Evolutionary conservation across 2,113 vertebrate species (phyloP).

Genomic region (Takifugu bimaculatus): DNA sequence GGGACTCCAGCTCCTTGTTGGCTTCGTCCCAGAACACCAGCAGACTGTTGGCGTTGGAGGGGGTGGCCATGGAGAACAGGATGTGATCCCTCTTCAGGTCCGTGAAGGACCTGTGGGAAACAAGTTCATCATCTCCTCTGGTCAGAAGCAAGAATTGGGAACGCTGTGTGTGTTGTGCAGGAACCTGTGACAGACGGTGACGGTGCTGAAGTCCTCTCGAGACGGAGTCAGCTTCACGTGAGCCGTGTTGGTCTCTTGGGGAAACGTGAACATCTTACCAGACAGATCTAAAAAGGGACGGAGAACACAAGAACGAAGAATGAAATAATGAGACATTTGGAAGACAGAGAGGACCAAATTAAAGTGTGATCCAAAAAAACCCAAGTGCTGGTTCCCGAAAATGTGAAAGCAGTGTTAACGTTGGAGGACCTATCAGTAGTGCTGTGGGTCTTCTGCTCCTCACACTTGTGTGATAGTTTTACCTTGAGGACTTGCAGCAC

Average conservation of each 20-base stretch:
- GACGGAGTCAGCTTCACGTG: constrained; percentile 31
- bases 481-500: constrained; percentile 43
- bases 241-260: constrained; percentile 29
- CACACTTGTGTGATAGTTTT: not conserved
- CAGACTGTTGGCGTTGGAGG: constrained; percentile 5
- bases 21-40: constrained; percentile 41
- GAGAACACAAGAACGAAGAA: not conserved
- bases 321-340: no score
- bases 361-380: no score
- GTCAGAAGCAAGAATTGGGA: no score
- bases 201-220: not conserved
- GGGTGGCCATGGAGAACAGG: constrained; percentile 58
- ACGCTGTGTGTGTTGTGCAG: no score
- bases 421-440: no score
- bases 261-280: constrained; percentile 64
- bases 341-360: no score
- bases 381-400: no score
- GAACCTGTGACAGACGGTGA: constrained; percentile 63
- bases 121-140: no score
- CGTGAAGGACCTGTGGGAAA: constrained; percentile 49
- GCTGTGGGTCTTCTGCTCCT: not conserved
- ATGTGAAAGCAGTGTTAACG: no score
- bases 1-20: constrained; percentile 14
- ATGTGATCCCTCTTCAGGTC: constrained; percentile 46
- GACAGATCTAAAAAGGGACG: constrained; percentile 52